Conservation (phyloP, 37 sponge, comb jelly and placozoan genomes). For the Beroe forskalii region DNA sequence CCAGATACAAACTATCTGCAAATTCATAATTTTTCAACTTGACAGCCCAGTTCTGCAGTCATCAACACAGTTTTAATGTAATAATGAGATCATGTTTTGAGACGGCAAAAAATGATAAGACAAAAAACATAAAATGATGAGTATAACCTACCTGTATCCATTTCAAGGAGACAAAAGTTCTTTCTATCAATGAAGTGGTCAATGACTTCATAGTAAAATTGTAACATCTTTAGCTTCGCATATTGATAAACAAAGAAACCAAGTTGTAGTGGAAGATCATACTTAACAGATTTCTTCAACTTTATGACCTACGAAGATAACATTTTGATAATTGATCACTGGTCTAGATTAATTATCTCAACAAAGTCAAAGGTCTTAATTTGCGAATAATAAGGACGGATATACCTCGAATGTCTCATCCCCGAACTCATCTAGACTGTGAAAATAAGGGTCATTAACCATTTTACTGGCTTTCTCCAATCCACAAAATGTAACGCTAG, state of each 20-base stretch:
- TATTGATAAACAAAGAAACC: neutral
- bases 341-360: no score
- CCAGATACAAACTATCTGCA: neutral
- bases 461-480: neutral
- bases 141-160: conserved; percentile 21
- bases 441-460: no score
- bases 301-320: neutral
- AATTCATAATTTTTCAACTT: no score
- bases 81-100: no score
- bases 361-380: no score
- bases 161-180: conserved; percentile 13
- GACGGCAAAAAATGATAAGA: no score
- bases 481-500: neutral
- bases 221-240: conserved; percentile 11
- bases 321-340: no score
- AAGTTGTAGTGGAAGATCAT: conserved; percentile 19
- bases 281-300: neutral
- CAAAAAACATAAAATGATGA: no score
- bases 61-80: no score
- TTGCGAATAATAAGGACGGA: no score
- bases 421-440: no score
- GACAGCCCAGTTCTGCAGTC: no score
- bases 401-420: conserved; percentile 15
- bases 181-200: neutral
- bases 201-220: neutral